Conservation (phyloP, 2,888 invertebrate species). For the Ypsolopha scabrella region DNA sequence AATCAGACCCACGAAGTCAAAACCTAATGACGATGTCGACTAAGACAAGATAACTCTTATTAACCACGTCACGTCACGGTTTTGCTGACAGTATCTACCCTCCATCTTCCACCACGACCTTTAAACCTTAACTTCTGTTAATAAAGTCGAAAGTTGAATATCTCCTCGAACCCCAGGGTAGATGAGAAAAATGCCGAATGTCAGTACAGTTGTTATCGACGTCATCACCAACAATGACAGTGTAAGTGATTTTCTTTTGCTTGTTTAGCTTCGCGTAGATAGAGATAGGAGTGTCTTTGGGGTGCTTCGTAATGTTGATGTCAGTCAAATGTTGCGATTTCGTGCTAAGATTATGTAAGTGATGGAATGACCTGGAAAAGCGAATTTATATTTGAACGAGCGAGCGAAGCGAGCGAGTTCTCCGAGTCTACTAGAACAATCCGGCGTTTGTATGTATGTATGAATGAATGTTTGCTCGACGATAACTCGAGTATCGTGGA, state of each 20-base stretch:
- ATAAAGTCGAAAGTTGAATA: not conserved
- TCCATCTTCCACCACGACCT: constrained; percentile 26
- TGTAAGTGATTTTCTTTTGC: constrained; percentile 2
- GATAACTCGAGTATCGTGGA: too few species aligned
- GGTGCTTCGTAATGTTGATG: not conserved
- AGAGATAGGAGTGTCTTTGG: not conserved
- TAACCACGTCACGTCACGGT: constrained; percentile 51
- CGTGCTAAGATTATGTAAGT: too few species aligned
- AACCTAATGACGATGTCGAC: constrained; percentile 8
- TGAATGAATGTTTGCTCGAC: too few species aligned
- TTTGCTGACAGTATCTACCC: constrained; percentile 58
- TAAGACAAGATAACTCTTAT: constrained; percentile 60
- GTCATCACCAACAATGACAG: constrained; percentile 1
- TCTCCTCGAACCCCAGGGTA: not conserved
- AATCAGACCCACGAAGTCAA: not conserved
- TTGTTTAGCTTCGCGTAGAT: not conserved
- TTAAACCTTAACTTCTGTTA: constrained; percentile 2
- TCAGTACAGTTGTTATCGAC: constrained; percentile 1
- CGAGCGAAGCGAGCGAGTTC: too few species aligned
- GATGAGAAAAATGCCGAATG: constrained; percentile 2
- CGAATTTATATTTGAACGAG: too few species aligned
- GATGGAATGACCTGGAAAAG: too few species aligned
- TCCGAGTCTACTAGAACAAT: too few species aligned
- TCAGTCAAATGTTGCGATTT: not conserved
- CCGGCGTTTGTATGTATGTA: too few species aligned